A percentile compares a stretch with the other conserved stretches of the same genome.
phyloP scores from a whole-genome alignment of 2,797 vertebrate genomes.

The Buceros bicornis region DNA sequence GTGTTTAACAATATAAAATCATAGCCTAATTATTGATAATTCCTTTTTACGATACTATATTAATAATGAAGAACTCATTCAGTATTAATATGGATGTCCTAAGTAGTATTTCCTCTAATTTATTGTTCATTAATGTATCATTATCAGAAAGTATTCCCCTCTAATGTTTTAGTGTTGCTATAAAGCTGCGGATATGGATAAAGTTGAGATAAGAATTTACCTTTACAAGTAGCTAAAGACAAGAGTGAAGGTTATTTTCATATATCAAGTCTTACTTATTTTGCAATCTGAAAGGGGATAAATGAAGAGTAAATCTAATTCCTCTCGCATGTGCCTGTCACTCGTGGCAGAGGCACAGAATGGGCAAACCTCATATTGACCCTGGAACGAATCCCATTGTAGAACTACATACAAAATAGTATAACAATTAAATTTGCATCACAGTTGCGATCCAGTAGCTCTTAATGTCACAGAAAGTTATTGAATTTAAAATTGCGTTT shows the following conservation, averaged over 20 bases:
- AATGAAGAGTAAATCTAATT: background rate
- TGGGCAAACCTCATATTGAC: background rate
- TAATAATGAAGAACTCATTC: constrained; percentile 75
- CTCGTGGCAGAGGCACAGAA: background rate
- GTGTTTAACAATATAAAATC: constrained; percentile 62
- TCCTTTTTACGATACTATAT: constrained; percentile 49
- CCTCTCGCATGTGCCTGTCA: background rate
- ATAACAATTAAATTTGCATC: constrained; percentile 1
- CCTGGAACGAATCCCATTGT: background rate
- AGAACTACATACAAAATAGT: background rate
- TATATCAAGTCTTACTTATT: background rate
- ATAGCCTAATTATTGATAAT: constrained; percentile 64
- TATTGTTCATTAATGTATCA: constrained; percentile 74
- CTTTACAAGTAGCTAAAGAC: constrained; percentile 47
- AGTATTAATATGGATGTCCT: constrained; percentile 59
- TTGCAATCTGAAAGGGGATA: background rate
- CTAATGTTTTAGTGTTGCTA: constrained; percentile 57
- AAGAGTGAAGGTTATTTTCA: constrained; percentile 31
- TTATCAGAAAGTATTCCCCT: constrained; percentile 58
- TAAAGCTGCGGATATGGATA: constrained; percentile 41
- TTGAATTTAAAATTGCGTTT: constrained; percentile 22
- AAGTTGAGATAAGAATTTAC: constrained; percentile 33
- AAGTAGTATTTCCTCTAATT: constrained; percentile 67
- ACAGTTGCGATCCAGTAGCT: background rate
- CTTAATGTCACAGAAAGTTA: background rate